Base-by-base conservation (phyloP, 2,888 invertebrate species). In the Fabriciana adippe region DNA sequence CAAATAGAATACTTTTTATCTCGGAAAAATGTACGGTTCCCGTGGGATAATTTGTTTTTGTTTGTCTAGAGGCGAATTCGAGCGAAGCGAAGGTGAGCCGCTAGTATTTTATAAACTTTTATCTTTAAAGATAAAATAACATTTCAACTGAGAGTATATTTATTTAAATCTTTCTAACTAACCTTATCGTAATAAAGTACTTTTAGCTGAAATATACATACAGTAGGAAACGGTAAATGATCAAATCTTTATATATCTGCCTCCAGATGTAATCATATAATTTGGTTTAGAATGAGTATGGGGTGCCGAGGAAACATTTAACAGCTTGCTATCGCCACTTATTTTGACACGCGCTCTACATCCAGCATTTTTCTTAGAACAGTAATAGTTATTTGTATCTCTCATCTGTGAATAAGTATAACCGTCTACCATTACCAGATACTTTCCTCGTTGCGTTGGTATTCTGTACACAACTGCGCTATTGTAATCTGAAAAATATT, bases 271-370 rank as follows among this genome's bases (percentile, higher is more conserved):
- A 18, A 74, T 61, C 26, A 77, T 47, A 64, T 81, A 82, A 1
- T 70, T 76, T 0, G 80, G 83, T 1, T 81, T 81, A 5, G 67
- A 71, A 53, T 84, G 84, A 5, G 63, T 73, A 63, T 84, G 83
- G 0, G 60, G 16, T n/a, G 51, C 45, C 13, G 51, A 16, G 0
- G 62, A 65, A n/a, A 65, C 53, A 0, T 55, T 71, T 53, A 56
- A 67, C 31, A 57, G 75, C 65, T 50, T 68, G 4, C 78, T 75
- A 2, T 72, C 53, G 2, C 50, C 21, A 48, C 66, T 71, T 45
- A 75, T 54, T 55, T 73, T 72, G 14, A 78, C 59, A 16, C 72
- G 51, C 1, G 79, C 81, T 67, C 71, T 80, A 62, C 82, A 84
- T 1, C 80, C 79, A 0, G 50, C 15, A 14, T 76, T 67, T 67